Evolutionary conservation across 2,113 vertebrate genomes (phyloP).

Genomic region (Polypterus senegalus): DNA sequence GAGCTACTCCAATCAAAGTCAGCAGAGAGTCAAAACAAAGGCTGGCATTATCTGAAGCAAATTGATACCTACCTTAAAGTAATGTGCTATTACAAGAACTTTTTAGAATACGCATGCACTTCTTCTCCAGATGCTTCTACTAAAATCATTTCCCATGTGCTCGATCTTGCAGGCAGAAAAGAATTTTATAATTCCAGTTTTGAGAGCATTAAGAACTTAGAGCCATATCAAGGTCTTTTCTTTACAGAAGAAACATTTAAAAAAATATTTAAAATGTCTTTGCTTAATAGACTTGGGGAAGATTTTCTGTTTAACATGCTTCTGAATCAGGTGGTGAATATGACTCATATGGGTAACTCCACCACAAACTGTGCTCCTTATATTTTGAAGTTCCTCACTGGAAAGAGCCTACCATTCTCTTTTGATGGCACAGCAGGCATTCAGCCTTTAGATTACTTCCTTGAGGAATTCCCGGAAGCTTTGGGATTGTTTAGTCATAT

Average conservation of each 20-base stretch:
- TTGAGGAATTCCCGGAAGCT: slow-evolving; percentile 19
- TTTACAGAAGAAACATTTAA: rapidly evolving
- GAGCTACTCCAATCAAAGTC: slow-evolving; percentile 28
- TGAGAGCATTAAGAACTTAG: slow-evolving; percentile 13
- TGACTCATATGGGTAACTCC: not conserved
- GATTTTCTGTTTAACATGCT: not conserved
- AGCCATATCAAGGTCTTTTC: slow-evolving; percentile 12
- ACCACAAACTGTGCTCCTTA: slow-evolving; percentile 7
- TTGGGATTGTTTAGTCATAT: slow-evolving; percentile 14
- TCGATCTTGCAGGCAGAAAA: slow-evolving; percentile 21
- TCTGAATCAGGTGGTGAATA: slow-evolving; percentile 1
- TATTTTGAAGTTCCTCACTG: slow-evolving; percentile 16
- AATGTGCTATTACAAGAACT: not conserved
- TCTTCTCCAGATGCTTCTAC: slow-evolving; percentile 22
- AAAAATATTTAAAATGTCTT: rapidly evolving
- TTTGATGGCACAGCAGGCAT: not conserved
- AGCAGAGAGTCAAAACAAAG: slow-evolving; percentile 20
- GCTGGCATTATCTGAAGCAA: slow-evolving; percentile 28
- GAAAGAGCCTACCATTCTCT: slow-evolving; percentile 1
- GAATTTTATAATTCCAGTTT: slow-evolving; percentile 19
- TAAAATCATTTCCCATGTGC: slow-evolving; percentile 27
- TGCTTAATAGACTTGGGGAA: not conserved
- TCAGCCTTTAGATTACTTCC: not conserved
- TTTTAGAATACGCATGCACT: slow-evolving; percentile 23
- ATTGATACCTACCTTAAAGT: slow-evolving; percentile 26